Percentiles rank a stretch among this genome's conserved stretches.
These are phyloP conservation scores for Porites divaricata DNA, from an alignment of 92 coral and sea anemone genomes.

Conservation along the genomic window DNA sequence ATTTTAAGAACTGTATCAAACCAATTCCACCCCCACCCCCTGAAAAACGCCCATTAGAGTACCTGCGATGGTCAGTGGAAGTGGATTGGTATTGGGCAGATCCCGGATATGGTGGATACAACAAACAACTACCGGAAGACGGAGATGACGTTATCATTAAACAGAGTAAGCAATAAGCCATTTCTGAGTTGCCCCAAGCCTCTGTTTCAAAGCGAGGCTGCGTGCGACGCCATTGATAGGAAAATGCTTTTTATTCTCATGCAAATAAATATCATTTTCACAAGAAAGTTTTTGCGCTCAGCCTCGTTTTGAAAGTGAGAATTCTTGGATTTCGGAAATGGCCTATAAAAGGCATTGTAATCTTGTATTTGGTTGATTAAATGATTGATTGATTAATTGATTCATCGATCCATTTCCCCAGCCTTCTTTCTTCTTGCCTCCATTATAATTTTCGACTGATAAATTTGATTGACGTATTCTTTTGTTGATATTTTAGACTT, in stretches of 20 bases:
- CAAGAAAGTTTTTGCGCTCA: no score
- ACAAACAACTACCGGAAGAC: constrained; percentile 76
- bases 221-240: no score
- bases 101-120: constrained; percentile 84
- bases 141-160: constrained; percentile 85
- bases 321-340: no score
- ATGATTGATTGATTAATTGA: neutral
- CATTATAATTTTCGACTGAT: no score
- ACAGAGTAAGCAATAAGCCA: constrained; percentile 48
- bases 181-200: neutral
- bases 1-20: constrained; percentile 70
- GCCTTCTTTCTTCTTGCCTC: neutral
- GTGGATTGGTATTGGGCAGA: constrained; percentile 87
- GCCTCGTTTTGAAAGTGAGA: no score
- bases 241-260: no score
- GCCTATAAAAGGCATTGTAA: no score
- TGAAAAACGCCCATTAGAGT: constrained; percentile 62
- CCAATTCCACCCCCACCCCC: constrained; percentile 91
- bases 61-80: constrained; percentile 87
- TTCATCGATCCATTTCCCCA: neutral
- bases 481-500: constrained; percentile 48
- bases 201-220: no score
- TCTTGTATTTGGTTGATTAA: neutral
- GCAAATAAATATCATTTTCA: no score
- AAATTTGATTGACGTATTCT: neutral